phyloP scores from a whole-genome alignment of 2,113 vertebrate genomes.

The Theristicus caerulescens region DNA sequence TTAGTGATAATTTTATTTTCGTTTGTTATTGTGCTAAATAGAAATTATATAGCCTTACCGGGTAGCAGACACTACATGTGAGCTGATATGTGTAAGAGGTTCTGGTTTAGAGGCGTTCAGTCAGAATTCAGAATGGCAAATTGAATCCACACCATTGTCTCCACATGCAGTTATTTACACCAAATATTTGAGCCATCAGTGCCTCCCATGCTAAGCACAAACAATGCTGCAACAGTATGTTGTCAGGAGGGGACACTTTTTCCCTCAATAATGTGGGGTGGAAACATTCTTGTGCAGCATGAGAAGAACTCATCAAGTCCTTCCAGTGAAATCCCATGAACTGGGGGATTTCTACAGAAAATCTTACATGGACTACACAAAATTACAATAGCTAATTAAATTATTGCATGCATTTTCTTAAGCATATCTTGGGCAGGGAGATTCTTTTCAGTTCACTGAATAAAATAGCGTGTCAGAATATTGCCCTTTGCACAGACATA shows the following conservation, averaged over 20 bases:
- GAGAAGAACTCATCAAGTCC: background rate
- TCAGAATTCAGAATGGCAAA: background rate
- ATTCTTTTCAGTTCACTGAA: background rate
- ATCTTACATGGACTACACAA: background rate
- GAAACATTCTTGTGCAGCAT: background rate
- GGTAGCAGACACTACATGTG: background rate
- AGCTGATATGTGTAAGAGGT: rapidly evolving
- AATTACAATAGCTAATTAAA: background rate
- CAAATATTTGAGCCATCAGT: background rate
- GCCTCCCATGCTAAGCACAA: background rate
- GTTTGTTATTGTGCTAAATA: background rate
- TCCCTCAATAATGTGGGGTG: background rate
- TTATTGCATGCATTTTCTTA: background rate
- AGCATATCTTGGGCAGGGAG: background rate
- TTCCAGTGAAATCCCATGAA: background rate
- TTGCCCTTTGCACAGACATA: background rate
- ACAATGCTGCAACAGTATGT: background rate
- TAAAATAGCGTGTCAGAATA: background rate
- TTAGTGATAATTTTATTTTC: background rate
- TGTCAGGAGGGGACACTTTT: background rate
- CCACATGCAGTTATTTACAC: background rate
- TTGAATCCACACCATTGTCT: background rate
- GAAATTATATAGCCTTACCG: background rate
- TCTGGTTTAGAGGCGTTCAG: background rate
- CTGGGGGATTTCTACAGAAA: background rate